These are phyloP conservation scores for Malacosoma neustria DNA, from an alignment of 2,888 invertebrate genomes.

Conservation along the genomic window DNA sequence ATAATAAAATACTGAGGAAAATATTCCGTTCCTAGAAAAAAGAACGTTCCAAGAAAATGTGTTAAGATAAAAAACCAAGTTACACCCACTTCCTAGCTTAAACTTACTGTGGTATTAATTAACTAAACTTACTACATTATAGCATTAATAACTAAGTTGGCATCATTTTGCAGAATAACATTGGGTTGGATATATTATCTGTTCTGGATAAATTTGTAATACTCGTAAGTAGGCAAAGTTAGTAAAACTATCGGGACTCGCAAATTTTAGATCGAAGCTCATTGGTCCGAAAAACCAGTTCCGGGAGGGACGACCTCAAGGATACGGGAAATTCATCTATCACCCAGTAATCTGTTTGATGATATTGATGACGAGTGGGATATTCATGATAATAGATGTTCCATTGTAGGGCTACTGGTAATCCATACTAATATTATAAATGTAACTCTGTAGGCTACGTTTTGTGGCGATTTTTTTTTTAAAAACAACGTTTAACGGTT, in stretches of 20 bases:
- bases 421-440: too few species aligned
- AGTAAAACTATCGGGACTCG: conserved; percentile 21
- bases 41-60: too few species aligned
- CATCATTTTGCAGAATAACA: neutral
- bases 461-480: too few species aligned
- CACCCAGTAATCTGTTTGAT: too few species aligned
- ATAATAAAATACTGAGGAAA: too few species aligned
- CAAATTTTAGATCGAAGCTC: conserved; percentile 31
- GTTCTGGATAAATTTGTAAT: conserved; percentile 21
- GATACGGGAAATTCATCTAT: too few species aligned
- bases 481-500: too few species aligned
- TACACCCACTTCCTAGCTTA: neutral
- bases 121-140: neutral
- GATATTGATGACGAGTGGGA: too few species aligned
- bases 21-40: too few species aligned
- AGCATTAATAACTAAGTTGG: neutral
- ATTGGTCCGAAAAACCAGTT: conserved; percentile 30
- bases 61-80: neutral
- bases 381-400: too few species aligned
- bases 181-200: neutral
- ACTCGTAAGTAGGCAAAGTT: conserved; percentile 29
- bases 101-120: neutral
- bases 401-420: too few species aligned
- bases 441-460: too few species aligned
- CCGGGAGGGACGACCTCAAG: conserved; percentile 4